Evolutionary conservation across 1,140 invertebrate species (phyloP).

Genomic region (Micrasema minimum): DNA sequence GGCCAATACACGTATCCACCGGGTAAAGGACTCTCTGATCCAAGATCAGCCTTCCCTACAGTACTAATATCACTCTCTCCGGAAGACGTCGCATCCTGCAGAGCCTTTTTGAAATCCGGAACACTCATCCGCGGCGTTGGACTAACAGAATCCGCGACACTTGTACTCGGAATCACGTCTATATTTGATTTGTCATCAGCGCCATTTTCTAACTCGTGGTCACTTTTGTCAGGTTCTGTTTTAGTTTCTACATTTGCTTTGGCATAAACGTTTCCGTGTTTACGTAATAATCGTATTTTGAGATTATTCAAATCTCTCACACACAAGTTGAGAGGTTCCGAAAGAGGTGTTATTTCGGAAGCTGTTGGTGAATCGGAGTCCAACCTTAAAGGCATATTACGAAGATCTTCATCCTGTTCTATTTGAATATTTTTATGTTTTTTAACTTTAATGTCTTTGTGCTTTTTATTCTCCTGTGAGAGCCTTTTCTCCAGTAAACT

Average conservation of each 20-base stretch:
- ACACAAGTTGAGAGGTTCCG: conserved; percentile 85
- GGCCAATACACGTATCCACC: conserved; percentile 75
- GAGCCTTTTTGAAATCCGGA: conserved; percentile 50
- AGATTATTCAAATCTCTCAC: conserved; percentile 77
- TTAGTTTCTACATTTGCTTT: conserved; percentile 66
- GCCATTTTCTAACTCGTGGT: conserved; percentile 68
- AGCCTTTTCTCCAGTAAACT: conserved; percentile 75
- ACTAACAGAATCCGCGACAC: conserved; percentile 49
- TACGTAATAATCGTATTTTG: conserved; percentile 71
- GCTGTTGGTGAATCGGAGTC: conserved; percentile 55
- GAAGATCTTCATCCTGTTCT: conserved; percentile 35
- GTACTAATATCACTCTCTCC: conserved; percentile 35
- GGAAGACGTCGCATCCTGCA: conserved; percentile 40
- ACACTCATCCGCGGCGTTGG: conserved; percentile 48
- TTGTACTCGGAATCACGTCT: conserved; percentile 41
- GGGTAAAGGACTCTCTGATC: conserved; percentile 54
- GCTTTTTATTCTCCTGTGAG: conserved; percentile 71
- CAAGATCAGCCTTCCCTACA: conserved; percentile 39
- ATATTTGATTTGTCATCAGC: conserved; percentile 59
- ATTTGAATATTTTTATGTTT: conserved; percentile 40
- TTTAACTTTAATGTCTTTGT: conserved; percentile 48
- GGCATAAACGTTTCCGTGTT: conserved; percentile 71
- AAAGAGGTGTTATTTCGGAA: conserved; percentile 47
- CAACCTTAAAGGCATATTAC: conserved; percentile 54
- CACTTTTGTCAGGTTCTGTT: conserved; percentile 67